Conservation (phyloP, 2,113 vertebrate genomes). For the Capreolus pygargus region DNA sequence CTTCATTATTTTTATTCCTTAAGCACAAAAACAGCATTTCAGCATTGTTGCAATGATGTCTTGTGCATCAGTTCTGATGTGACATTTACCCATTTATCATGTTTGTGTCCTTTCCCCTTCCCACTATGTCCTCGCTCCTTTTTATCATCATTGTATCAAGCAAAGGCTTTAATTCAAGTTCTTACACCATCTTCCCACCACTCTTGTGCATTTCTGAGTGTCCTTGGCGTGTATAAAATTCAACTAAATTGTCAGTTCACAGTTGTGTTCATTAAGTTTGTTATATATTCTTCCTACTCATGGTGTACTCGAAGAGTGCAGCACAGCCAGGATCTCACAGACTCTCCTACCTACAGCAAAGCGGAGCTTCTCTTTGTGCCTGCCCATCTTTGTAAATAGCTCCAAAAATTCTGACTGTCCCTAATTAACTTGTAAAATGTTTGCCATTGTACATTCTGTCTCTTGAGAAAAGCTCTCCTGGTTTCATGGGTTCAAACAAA, state of each 20-base stretch:
- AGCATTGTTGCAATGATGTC: neutral
- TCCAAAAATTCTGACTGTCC: neutral
- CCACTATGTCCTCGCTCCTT: neutral
- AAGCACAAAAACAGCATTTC: neutral
- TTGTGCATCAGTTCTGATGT: neutral
- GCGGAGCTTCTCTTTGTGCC: neutral
- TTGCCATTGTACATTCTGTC: slow-evolving; percentile 3
- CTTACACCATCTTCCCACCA: neutral
- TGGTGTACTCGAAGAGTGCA: neutral
- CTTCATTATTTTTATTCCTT: neutral
- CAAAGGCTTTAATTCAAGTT: neutral
- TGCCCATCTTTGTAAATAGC: neutral
- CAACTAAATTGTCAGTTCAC: neutral
- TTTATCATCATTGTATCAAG: neutral
- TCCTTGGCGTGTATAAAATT: neutral
- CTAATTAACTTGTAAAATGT: neutral
- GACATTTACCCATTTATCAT: neutral
- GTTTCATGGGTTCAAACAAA: neutral
- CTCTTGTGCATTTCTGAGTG: neutral
- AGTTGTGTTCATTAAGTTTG: neutral
- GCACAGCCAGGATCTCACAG: neutral
- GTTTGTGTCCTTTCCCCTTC: neutral
- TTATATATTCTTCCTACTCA: neutral
- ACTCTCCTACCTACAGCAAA: neutral
- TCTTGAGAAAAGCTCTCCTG: neutral